Percentiles rank a stretch among this genome's conserved stretches.
phyloP scores from a whole-genome alignment of 2,797 vertebrate genomes.

The Odontamblyopus rebecca region DNA sequence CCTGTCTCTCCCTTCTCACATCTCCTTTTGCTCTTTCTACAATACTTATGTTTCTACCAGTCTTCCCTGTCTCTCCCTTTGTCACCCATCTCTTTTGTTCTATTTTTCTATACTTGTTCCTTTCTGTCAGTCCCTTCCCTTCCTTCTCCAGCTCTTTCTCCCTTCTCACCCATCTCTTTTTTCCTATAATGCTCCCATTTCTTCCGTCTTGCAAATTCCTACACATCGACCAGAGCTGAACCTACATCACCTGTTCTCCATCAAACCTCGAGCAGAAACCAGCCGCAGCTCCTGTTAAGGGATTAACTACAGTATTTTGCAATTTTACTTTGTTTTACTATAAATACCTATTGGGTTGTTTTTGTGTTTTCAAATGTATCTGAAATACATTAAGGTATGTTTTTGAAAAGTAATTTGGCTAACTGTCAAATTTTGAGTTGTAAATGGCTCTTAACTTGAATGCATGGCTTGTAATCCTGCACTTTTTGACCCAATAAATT shows the following conservation, averaged over 20 bases:
- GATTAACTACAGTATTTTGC: slow-evolving; percentile 17
- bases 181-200: too few species aligned
- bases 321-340: background rate
- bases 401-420: slow-evolving; percentile 8
- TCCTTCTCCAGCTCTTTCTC: too few species aligned
- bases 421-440: background rate
- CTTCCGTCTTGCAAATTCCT: slow-evolving; percentile 70
- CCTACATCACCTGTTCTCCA: slow-evolving; percentile 71
- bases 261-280: slow-evolving; percentile 41
- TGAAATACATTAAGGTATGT: slow-evolving; percentile 25
- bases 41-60: too few species aligned
- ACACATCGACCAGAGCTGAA: slow-evolving; percentile 78
- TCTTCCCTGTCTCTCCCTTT: too few species aligned
- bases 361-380: slow-evolving; percentile 37
- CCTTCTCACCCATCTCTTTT: too few species aligned
- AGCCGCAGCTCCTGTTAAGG: background rate
- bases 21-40: too few species aligned
- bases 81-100: too few species aligned
- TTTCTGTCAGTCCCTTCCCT: too few species aligned
- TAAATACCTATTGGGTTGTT: slow-evolving; percentile 42
- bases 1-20: too few species aligned
- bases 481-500: slow-evolving; percentile 63
- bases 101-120: too few species aligned
- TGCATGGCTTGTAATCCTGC: slow-evolving; percentile 3
- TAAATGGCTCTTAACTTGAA: slow-evolving; percentile 9